Base-by-base conservation (phyloP, 2,888 invertebrate species). In the Aphidius colemani region DNA sequence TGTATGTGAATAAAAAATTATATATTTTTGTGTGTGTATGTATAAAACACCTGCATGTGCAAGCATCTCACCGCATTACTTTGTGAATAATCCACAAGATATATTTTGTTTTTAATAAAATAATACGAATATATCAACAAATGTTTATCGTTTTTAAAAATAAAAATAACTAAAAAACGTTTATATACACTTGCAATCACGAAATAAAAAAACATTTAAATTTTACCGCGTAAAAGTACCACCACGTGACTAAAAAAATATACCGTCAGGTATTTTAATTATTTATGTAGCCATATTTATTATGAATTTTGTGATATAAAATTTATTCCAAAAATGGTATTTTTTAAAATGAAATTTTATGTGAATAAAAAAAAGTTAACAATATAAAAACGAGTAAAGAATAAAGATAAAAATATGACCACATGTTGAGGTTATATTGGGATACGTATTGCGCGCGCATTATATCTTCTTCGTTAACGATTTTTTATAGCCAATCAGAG, bases 401-500 rank as follows among this genome's bases (percentile, higher is more conserved):
- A 2, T 18, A 18, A 18, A 18, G 13, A 18, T 18, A 18, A 18
- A 18, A 4, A n/a, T 13, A 49, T 49, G 11, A 49, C n/a, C 7
- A 46, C 9, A 30, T 30, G 30, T 30, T n/a, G 57, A 46, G 57
- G 57, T 39, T 39, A 46, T 46, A 46, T 18, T 18, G 13, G 13
- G 13, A 18, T 18, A 18, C 13, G 2, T 18, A 18, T 18, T 18
- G 13, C 45, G 6, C 48, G 48, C 60, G 62, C 64, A 69, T 67
- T 67, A 66, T 67, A 61, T 57, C 46, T 53, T 59, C 60, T 59
- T 63, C 67, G 66, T 69, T 74, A 74, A 75, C 68, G 72, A 73
- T 70, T 74, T 67, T 75, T 76, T 75, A 74, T 70, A 67, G 69
- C 71, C 74, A 75, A 76, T 76, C 74, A 74, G 67, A 68, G 65